phyloP scores from a whole-genome alignment of 1,140 invertebrate genomes.

The Lethocerus indicus region DNA sequence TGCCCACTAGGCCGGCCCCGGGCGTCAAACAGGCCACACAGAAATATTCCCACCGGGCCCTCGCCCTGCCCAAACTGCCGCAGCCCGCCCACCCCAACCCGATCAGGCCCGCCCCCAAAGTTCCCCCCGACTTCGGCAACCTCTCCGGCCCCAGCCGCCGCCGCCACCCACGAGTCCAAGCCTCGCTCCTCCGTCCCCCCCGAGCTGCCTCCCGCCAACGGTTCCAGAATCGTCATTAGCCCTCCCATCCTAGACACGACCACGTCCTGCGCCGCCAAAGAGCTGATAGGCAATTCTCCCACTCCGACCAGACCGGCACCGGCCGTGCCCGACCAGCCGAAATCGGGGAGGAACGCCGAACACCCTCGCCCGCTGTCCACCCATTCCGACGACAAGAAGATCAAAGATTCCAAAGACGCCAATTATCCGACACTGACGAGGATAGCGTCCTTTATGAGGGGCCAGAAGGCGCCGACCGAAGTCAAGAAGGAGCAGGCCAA shows the following conservation, averaged over 20 bases:
- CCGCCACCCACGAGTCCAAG: too few species aligned
- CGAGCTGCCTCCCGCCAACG: conserved; percentile 20
- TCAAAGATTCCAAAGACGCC: neutral
- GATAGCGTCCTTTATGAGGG: conserved; percentile 55
- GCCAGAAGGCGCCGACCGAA: conserved; percentile 17
- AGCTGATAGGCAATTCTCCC: conserved; percentile 24
- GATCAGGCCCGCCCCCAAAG: too few species aligned
- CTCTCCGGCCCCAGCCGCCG: conserved; percentile 24
- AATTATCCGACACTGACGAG: conserved; percentile 34
- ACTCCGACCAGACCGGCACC: conserved; percentile 18
- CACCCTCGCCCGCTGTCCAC: too few species aligned
- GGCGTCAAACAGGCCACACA: too few species aligned
- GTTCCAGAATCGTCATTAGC: conserved; percentile 56
- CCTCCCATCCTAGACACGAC: conserved; percentile 61
- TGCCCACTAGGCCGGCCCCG: too few species aligned
- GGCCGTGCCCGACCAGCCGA: conserved; percentile 3
- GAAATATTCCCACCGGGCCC: too few species aligned
- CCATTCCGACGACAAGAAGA: too few species aligned
- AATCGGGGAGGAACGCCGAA: neutral
- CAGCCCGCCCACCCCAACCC: too few species aligned
- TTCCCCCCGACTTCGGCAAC: too few species aligned
- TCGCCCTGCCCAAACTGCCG: too few species aligned
- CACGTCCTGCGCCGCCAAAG: conserved; percentile 50
- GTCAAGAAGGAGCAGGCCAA: conserved; percentile 12
- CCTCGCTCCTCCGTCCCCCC: conserved; percentile 18